Evolutionary conservation across 2,888 invertebrate species (phyloP).

Genomic region (Sphecodes monilicornis): DNA sequence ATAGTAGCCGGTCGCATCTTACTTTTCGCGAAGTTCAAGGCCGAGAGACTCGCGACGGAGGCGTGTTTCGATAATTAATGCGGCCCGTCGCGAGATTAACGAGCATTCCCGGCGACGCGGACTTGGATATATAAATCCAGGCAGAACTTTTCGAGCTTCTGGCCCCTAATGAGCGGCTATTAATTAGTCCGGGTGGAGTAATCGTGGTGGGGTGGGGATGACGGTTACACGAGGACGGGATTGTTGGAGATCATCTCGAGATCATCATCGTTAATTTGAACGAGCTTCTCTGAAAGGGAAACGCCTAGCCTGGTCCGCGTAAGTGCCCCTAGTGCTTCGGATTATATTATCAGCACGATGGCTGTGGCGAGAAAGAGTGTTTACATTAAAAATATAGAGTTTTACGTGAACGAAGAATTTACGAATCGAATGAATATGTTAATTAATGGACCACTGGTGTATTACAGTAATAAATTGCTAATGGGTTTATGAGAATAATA

Average conservation of each 20-base stretch:
- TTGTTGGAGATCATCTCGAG: background rate
- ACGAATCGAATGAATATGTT: too few relatives aligned
- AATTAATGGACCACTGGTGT: too few relatives aligned
- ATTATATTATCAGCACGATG: background rate
- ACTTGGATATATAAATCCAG: slow-evolving; percentile 16
- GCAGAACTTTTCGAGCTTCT: slow-evolving; percentile 24
- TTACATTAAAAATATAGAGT: background rate
- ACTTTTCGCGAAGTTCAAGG: background rate
- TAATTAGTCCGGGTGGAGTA: slow-evolving; percentile 45
- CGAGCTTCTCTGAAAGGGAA: background rate
- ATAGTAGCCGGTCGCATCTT: background rate
- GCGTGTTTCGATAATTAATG: slow-evolving; percentile 25
- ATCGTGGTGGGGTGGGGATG: background rate
- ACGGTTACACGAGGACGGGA: background rate
- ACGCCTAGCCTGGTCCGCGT: background rate
- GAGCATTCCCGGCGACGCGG: slow-evolving; percentile 14
- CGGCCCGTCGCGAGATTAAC: slow-evolving; percentile 29
- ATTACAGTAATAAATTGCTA: background rate
- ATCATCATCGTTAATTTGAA: background rate
- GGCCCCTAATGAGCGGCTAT: slow-evolving; percentile 26
- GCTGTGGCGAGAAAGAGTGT: background rate
- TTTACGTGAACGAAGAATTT: too few relatives aligned
- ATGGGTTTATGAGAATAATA: background rate
- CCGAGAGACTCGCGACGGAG: background rate
- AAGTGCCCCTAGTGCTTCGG: background rate